phyloP scores from a whole-genome alignment of 2,113 vertebrate species.

The Trematomus loennbergii region DNA sequence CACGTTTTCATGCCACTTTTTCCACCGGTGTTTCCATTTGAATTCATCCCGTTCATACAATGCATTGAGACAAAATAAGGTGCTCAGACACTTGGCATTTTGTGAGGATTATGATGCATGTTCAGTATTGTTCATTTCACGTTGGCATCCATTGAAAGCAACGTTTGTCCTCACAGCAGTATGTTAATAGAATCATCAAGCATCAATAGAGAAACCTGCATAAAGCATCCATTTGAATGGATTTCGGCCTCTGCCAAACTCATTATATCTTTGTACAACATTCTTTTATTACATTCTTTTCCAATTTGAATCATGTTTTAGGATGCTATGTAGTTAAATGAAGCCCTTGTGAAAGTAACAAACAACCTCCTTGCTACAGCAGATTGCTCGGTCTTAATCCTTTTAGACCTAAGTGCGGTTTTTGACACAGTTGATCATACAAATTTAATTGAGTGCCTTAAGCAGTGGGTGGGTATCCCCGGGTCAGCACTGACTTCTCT shows the following conservation, averaged over 20 bases:
- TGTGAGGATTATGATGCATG: neutral
- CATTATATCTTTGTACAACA: neutral
- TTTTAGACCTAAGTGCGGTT: conserved; percentile 58
- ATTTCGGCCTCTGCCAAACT: too few species aligned
- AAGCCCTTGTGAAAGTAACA: conserved; percentile 7
- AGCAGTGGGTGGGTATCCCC: conserved; percentile 42
- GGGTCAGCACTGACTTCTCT: conserved; percentile 36
- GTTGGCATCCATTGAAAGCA: neutral
- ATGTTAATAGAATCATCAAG: neutral
- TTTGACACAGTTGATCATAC: conserved; percentile 68
- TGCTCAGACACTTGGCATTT: neutral
- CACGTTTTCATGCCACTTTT: conserved; percentile 50
- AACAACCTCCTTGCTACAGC: conserved; percentile 34
- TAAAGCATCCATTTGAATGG: neutral
- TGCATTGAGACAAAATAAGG: conserved; percentile 36
- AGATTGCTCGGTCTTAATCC: conserved; percentile 43
- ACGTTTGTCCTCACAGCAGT: neutral
- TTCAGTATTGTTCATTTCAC: conserved; percentile 1
- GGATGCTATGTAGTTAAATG: neutral
- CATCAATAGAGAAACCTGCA: neutral
- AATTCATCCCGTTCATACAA: conserved; percentile 35
- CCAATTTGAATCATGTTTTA: conserved; percentile 4
- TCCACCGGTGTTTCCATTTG: conserved; percentile 35
- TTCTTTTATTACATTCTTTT: neutral
- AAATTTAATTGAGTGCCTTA: conserved; percentile 69